Evolutionary conservation across 1,140 invertebrate species (phyloP).

Genomic region (Apis florea): DNA sequence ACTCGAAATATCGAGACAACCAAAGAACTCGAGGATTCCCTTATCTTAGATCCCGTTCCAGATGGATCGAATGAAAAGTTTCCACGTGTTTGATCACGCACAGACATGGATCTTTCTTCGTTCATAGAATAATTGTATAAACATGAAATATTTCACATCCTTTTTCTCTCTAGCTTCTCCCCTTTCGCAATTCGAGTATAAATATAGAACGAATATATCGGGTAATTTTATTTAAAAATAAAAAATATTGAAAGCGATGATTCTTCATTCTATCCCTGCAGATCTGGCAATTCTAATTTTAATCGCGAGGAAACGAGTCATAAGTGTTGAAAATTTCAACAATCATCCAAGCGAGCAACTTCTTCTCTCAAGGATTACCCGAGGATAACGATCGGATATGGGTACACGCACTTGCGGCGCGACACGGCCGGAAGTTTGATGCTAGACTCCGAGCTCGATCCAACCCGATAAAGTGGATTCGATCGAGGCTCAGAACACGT

Average conservation of each 20-base stretch:
- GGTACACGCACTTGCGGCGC: constrained; percentile 44
- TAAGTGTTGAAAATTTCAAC: not conserved
- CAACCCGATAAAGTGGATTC: constrained; percentile 64
- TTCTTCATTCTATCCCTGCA: no score
- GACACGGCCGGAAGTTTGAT: constrained; percentile 33
- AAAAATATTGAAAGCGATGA: no score
- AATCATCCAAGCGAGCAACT: not conserved
- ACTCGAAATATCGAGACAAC: not conserved
- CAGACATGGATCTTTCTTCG: not conserved
- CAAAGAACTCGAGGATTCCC: not conserved
- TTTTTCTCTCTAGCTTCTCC: no score
- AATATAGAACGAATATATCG: no score
- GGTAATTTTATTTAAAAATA: no score
- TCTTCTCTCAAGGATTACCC: not conserved
- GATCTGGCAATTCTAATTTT: no score
- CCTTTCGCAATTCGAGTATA: no score
- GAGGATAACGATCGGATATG: not conserved
- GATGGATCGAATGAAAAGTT: not conserved
- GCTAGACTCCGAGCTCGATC: constrained; percentile 49
- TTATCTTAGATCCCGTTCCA: not conserved
- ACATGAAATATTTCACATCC: no score
- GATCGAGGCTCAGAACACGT: constrained; percentile 66
- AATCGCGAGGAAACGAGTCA: not conserved
- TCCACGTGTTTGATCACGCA: not conserved
- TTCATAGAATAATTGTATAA: not conserved